These are phyloP conservation scores for Remorina albescens DNA, from an alignment of 2,797 vertebrate species.

Conservation along the genomic window DNA sequence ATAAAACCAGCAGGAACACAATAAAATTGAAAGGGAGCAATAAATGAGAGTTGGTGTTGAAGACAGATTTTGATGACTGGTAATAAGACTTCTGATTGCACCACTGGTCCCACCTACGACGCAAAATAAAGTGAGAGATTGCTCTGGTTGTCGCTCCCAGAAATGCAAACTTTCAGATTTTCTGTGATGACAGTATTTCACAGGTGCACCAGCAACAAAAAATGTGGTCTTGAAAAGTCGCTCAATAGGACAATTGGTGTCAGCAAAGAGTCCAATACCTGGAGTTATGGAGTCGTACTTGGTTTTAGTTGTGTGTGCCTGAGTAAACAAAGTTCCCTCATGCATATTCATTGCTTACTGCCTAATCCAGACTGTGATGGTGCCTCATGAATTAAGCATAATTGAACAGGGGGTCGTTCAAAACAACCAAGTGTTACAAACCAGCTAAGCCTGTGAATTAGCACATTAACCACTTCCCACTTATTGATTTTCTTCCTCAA, in stretches of 20 bases:
- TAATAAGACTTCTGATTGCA: background rate
- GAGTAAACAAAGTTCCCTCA: conserved; percentile 9
- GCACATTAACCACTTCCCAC: conserved; percentile 5
- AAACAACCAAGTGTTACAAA: conserved; percentile 19
- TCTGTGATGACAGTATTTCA: conserved; percentile 8
- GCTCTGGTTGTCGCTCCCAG: conserved; percentile 3
- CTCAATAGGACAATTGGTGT: conserved; percentile 10
- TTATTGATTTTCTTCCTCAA: conserved; percentile 4
- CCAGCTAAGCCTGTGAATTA: conserved; percentile 11
- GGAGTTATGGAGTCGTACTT: conserved; percentile 18
- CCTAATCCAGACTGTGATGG: conserved; percentile 47
- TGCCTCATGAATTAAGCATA: conserved; percentile 66
- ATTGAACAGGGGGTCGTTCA: conserved; percentile 18
- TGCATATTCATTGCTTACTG: conserved; percentile 62
- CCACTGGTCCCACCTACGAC: background rate
- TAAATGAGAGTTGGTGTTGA: background rate
- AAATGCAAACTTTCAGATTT: conserved; percentile 31
- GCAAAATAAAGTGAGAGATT: background rate
- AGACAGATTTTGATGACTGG: conserved; percentile 7
- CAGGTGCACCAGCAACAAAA: background rate
- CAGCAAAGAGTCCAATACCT: conserved; percentile 25
- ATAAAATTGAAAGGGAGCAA: background rate
- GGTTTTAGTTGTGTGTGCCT: conserved; percentile 15
- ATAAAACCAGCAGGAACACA: conserved; percentile 1
- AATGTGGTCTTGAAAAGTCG: conserved; percentile 20